Conservation (phyloP, 2,797 vertebrate genomes). For the Falco peregrinus region DNA sequence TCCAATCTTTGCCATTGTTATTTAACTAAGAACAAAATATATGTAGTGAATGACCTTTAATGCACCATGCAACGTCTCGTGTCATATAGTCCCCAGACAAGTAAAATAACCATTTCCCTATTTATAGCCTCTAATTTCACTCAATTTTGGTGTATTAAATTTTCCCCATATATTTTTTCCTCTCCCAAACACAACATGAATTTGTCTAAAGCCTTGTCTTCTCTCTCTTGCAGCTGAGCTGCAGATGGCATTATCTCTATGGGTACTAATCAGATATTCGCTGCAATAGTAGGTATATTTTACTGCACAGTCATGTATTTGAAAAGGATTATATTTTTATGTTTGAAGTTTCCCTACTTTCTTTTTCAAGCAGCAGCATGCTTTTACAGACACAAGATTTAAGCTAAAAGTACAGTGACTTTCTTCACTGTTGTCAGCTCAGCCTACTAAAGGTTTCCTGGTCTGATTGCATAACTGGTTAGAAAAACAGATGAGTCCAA, state of each 20-base stretch:
- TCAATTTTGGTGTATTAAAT: background rate
- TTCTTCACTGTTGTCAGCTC: background rate
- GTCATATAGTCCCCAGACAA: background rate
- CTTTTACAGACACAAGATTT: background rate
- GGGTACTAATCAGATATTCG: background rate
- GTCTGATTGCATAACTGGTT: background rate
- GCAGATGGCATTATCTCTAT: background rate
- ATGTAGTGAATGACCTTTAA: background rate
- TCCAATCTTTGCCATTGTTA: background rate
- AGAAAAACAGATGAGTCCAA: background rate
- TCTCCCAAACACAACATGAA: background rate
- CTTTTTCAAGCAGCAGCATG: background rate
- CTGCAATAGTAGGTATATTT: background rate
- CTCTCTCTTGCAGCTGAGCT: background rate
- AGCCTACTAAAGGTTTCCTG: background rate
- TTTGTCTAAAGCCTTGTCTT: background rate
- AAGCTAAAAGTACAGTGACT: background rate
- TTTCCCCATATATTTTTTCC: background rate
- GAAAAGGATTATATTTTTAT: background rate
- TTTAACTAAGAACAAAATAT: background rate
- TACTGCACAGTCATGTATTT: background rate
- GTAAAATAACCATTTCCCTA: background rate
- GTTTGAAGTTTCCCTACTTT: background rate
- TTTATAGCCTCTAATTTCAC: background rate
- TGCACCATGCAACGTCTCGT: background rate